Conservation (phyloP, 30 jellyfish, hydroid and myxozoan species). For the Aurelia sp. region DNA sequence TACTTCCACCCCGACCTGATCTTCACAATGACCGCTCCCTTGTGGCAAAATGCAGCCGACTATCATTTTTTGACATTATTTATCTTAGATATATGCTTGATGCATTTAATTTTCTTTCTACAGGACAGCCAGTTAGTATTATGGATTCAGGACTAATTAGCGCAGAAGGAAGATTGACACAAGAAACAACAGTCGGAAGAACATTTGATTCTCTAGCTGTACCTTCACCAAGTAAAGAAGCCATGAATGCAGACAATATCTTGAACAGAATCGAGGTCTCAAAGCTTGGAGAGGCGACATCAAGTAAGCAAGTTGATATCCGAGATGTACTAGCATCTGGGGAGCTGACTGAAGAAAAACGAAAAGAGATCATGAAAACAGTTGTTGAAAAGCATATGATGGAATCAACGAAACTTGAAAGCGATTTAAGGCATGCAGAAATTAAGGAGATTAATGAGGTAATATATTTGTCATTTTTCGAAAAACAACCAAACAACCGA, state of each 20-base stretch:
- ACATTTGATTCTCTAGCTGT: conserved; percentile 8
- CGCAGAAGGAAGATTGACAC: conserved; percentile 11
- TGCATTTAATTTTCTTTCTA: neutral
- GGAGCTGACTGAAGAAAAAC: conserved; percentile 87
- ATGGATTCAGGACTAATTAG: conserved; percentile 14
- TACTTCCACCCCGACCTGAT: too few relatives aligned
- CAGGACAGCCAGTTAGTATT: conserved; percentile 11
- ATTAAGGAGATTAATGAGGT: conserved; percentile 67
- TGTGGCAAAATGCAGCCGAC: too few relatives aligned
- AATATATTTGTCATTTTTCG: too few relatives aligned
- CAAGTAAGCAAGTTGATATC: conserved; percentile 70
- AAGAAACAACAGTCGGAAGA: conserved; percentile 18
- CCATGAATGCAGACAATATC: conserved; percentile 81
- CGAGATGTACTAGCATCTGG: conserved; percentile 84
- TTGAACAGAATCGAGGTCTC: conserved; percentile 79
- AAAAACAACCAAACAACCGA: too few relatives aligned
- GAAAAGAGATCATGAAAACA: conserved; percentile 78
- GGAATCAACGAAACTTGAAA: conserved; percentile 84
- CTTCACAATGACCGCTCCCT: too few relatives aligned
- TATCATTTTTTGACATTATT: too few relatives aligned
- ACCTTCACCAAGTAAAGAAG: conserved; percentile 32
- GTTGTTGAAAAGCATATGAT: conserved; percentile 82
- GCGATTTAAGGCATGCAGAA: conserved; percentile 73
- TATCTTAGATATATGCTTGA: neutral
- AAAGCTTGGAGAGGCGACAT: conserved; percentile 84